Conservation (phyloP, 2,888 invertebrate genomes). For the Xestia rhomboidea region DNA sequence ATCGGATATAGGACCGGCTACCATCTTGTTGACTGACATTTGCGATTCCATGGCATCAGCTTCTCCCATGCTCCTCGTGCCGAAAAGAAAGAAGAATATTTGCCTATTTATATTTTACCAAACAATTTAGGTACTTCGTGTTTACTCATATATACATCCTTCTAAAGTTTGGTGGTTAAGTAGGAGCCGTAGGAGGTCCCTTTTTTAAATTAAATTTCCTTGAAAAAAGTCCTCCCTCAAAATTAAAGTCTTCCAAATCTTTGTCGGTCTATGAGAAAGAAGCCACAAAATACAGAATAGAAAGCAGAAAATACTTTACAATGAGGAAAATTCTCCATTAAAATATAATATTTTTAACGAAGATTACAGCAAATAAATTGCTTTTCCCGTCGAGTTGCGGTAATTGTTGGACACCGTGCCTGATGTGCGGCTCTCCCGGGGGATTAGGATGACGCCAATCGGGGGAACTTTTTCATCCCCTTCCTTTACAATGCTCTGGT, state of each 20-base stretch:
- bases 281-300: no score
- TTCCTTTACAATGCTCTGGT: not conserved
- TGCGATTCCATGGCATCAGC: not conserved
- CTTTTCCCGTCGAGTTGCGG: constrained; percentile 21
- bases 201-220: not conserved
- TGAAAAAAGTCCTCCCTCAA: no score
- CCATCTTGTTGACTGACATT: not conserved
- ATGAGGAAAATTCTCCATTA: not conserved
- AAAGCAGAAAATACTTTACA: not conserved
- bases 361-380: constrained; percentile 42
- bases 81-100: not conserved
- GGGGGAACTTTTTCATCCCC: constrained; percentile 64
- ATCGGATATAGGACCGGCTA: not conserved
- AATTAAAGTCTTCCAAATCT: not conserved
- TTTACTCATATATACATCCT: not conserved
- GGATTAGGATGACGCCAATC: constrained; percentile 57
- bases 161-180: not conserved
- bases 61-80: not conserved
- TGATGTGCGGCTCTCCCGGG: constrained; percentile 52
- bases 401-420: constrained; percentile 50
- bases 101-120: not conserved
- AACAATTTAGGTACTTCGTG: not conserved
- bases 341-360: not conserved
- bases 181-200: not conserved
- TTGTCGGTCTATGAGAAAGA: not conserved